Percentiles rank a stretch among this genome's conserved stretches.
Conservation (phyloP, 2,888 invertebrate species). For the Tiliacea aurago region DNA sequence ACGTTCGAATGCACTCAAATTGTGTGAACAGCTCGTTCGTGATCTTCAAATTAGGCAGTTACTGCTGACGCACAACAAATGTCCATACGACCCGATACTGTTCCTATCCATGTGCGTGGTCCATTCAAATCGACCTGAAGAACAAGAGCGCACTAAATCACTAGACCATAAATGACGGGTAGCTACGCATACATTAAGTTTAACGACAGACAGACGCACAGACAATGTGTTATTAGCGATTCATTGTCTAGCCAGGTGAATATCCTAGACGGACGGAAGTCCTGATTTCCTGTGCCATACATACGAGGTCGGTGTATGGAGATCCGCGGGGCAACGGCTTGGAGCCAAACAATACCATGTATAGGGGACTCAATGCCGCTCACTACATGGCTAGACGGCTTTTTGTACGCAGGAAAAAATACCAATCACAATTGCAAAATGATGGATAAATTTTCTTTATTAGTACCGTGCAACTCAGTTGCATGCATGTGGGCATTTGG, state of each 20-base stretch:
- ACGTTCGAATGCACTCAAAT: slow-evolving; percentile 38
- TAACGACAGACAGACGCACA: slow-evolving; percentile 76
- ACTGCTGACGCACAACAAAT: slow-evolving; percentile 36
- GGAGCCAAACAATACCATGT: slow-evolving; percentile 83
- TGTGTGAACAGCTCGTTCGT: slow-evolving; percentile 56
- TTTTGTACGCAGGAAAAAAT: slow-evolving; percentile 68
- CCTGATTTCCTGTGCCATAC: slow-evolving; percentile 86
- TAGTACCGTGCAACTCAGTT: slow-evolving; percentile 48
- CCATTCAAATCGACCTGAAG: slow-evolving; percentile 35
- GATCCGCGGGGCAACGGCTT: slow-evolving; percentile 78
- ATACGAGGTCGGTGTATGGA: slow-evolving; percentile 65
- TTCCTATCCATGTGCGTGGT: slow-evolving; percentile 8
- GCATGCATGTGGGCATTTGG: slow-evolving; percentile 52
- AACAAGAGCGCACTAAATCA: slow-evolving; percentile 72
- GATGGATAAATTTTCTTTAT: slow-evolving; percentile 60
- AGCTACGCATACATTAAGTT: slow-evolving; percentile 80
- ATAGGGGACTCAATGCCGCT: slow-evolving; percentile 80
- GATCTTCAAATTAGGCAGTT: slow-evolving; percentile 46
- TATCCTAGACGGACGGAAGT: slow-evolving; percentile 88
- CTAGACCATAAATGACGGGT: slow-evolving; percentile 82
- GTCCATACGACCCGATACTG: slow-evolving; percentile 21
- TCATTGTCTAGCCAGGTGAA: slow-evolving; percentile 87
- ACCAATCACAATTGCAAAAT: slow-evolving; percentile 64
- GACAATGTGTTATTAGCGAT: slow-evolving; percentile 82
- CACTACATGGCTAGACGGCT: slow-evolving; percentile 72